Evolutionary conservation across 2,113 vertebrate species (phyloP).

Genomic region (Gymnocephalus cernua): DNA sequence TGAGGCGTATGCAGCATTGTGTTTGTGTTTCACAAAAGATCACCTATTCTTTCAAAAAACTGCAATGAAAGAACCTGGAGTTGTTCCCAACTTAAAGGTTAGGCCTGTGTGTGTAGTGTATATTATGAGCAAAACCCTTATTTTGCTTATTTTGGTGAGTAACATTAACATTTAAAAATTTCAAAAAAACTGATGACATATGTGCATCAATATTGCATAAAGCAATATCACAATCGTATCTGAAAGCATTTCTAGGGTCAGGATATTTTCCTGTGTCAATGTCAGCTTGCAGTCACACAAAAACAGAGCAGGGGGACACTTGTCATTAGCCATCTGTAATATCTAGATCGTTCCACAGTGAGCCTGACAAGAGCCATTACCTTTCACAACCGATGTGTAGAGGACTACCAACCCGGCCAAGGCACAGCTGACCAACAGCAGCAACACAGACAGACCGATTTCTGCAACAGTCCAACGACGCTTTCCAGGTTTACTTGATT

Average conservation of each 20-base stretch:
- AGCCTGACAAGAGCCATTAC: constrained; percentile 65
- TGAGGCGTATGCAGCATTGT: not conserved
- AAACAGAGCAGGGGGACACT: constrained; percentile 12
- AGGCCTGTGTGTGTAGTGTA: not conserved
- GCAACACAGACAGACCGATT: constrained; percentile 87
- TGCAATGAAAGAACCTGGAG: not conserved
- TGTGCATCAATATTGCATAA: constrained; percentile 7
- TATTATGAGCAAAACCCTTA: not conserved
- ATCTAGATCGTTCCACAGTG: constrained; percentile 27
- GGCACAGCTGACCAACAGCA: constrained; percentile 90
- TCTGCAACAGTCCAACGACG: constrained; percentile 87
- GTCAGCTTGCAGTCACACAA: constrained; percentile 1
- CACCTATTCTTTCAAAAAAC: not conserved
- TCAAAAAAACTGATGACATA: not conserved
- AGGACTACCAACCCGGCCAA: constrained; percentile 89
- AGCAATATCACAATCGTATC: not conserved
- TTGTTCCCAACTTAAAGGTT: not conserved
- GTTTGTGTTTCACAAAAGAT: not conserved
- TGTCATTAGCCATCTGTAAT: constrained; percentile 34
- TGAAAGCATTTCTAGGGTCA: not conserved
- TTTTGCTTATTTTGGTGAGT: not conserved
- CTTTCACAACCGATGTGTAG: constrained; percentile 89
- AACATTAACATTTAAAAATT: constrained; percentile 18
- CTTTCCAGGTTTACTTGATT: constrained; percentile 85
- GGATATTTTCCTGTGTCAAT: constrained; percentile 9